Conservation (phyloP, 2,113 vertebrate genomes). For the Oceanites oceanicus region DNA sequence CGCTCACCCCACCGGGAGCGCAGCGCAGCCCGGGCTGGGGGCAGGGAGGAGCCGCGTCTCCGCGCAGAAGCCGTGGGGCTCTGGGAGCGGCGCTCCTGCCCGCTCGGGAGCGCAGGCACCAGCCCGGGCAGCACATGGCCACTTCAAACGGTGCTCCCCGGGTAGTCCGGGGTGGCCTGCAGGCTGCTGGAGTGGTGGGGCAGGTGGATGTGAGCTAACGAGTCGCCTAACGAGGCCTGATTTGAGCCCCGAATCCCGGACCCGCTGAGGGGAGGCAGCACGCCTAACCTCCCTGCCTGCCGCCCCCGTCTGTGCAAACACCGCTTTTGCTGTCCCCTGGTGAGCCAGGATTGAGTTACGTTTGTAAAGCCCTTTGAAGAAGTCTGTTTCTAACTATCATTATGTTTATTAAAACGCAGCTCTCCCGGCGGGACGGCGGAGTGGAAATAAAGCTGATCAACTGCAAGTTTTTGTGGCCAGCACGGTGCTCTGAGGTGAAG, state of each 20-base stretch:
- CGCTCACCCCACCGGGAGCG: fast-evolving
- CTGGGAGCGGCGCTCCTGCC: background rate
- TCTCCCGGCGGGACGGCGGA: background rate
- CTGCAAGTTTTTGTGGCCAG: background rate
- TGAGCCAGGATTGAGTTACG: background rate
- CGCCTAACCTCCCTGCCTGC: background rate
- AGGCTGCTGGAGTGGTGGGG: background rate
- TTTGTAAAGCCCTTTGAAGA: conserved; percentile 52
- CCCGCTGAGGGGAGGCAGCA: background rate
- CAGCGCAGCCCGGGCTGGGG: background rate
- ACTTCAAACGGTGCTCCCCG: fast-evolving
- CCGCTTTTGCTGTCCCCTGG: background rate
- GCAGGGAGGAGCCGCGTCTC: background rate
- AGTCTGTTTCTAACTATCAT: background rate
- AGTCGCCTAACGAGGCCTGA: background rate
- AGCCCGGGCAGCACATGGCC: fast-evolving
- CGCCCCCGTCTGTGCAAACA: conserved; percentile 62
- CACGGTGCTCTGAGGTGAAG: background rate
- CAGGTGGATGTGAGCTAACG: background rate
- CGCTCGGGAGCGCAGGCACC: background rate
- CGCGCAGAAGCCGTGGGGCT: conserved; percentile 7
- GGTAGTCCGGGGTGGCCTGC: background rate
- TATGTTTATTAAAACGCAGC: conserved; percentile 28
- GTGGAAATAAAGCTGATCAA: background rate
- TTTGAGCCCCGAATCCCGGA: background rate